Evolutionary conservation across 64 coral and sea anemone genomes (phyloP).

Genomic region (Orbicella faveolata): DNA sequence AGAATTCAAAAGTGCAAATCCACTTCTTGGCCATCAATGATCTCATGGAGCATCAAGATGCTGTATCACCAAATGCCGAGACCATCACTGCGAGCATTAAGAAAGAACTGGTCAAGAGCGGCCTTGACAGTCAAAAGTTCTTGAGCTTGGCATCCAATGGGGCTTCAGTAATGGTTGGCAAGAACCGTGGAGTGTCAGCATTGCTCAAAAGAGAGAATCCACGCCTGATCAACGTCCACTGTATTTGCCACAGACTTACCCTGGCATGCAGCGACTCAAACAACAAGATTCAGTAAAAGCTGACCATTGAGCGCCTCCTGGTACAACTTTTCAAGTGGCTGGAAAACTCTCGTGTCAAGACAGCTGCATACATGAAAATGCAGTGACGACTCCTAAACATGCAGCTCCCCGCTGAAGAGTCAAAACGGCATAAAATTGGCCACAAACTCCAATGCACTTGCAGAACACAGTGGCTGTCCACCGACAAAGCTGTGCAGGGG

Average conservation of each 20-base stretch:
- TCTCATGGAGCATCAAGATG: slow-evolving; percentile 20
- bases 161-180: slow-evolving; percentile 56
- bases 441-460: slow-evolving; percentile 20
- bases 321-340: slow-evolving; percentile 43
- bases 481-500: slow-evolving; percentile 15
- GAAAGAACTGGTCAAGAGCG: slow-evolving; percentile 38
- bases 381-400: background rate
- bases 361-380: slow-evolving; percentile 10
- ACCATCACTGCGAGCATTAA: slow-evolving; percentile 56
- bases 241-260: slow-evolving; percentile 33
- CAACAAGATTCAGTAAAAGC: slow-evolving; percentile 18
- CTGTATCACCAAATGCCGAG: slow-evolving; percentile 8
- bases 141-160: slow-evolving; percentile 47
- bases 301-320: slow-evolving; percentile 7
- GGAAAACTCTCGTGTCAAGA: slow-evolving; percentile 10
- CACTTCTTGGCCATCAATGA: slow-evolving; percentile 5
- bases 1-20: slow-evolving; percentile 20
- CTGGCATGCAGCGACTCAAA: slow-evolving; percentile 24
- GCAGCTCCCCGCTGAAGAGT: slow-evolving; percentile 15
- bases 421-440: slow-evolving; percentile 10
- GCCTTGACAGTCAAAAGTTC: slow-evolving; percentile 20
- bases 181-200: slow-evolving; percentile 30
- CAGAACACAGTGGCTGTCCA: slow-evolving; percentile 28
- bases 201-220: slow-evolving; percentile 48
- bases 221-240: slow-evolving; percentile 35